Evolutionary conservation across 1,140 invertebrate genomes (phyloP), one percentile per base, ranked within the genome.

Genomic region (Tetraneura akinire): DNA sequence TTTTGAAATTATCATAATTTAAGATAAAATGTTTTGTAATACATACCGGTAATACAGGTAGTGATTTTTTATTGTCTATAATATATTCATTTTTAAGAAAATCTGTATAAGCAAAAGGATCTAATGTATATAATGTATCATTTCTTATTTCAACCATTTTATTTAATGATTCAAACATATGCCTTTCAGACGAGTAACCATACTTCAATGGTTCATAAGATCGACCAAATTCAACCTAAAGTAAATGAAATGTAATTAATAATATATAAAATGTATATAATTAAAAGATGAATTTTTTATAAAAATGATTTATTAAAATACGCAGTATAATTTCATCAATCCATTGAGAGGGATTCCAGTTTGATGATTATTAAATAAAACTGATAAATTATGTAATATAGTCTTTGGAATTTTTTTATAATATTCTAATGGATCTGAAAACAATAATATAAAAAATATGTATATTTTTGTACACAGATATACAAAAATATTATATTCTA

Each of bases 321-420:
- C 74, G 18, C 37, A 60, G 21, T 78, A 78, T 23, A 78, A n/a
- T 26, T 14, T 3, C 26, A 29, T 29, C 14, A 78, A 1, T 23
- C 62, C 9, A 10, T 60, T 1, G 0, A 78, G 26, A 9, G 10
- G 21, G 10, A 78, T 9, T 4, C 74, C 74, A 62, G 0, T 18
- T 3, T 1, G 32, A 47, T 60, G 1, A 1, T 78, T 62, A 3
- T 78, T 3, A 42, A 78, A 78, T 10, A 78, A 78, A 0, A 10
- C n/a, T n/a, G 74, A 62, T 18, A 78, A 21, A 26, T 78, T 57
- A 26, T 29, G 9, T 4, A 78, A 45, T 18, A 78, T 14, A 60
- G 53, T 62, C 37, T 62, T 78, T 3, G 74, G 74, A 10, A 78
- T 78, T 18, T 78, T 78, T 18, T 78, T 78, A 60, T 57, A 78